Evolutionary conservation across 2,888 invertebrate genomes (phyloP).

Genomic region (Philopedon plagiatum): DNA sequence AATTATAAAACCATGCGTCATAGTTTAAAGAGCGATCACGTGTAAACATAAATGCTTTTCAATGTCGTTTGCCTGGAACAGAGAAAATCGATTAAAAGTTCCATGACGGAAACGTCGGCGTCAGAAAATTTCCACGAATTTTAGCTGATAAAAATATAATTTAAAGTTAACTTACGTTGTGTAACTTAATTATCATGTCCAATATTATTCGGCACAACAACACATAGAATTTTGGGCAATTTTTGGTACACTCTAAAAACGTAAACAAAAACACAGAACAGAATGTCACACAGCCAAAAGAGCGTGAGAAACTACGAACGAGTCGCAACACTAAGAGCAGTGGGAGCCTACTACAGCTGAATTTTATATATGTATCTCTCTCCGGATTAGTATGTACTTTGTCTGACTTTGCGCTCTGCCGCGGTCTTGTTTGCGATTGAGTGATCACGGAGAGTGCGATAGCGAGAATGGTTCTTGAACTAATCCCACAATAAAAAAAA

Average conservation of each 20-base stretch:
- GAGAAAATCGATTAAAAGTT: constrained; percentile 47
- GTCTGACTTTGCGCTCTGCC: constrained; percentile 3
- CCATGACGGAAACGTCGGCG: constrained; percentile 23
- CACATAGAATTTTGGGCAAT: constrained; percentile 11
- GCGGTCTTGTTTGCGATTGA: constrained; percentile 7
- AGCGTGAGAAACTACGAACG: constrained; percentile 42
- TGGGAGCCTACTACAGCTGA: background rate
- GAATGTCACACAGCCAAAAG: constrained; percentile 24
- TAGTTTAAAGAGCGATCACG: constrained; percentile 56
- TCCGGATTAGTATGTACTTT: background rate
- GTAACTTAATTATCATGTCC: constrained; percentile 11
- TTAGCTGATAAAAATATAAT: background rate
- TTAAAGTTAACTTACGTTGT: constrained; percentile 37
- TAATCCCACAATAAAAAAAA: background rate
- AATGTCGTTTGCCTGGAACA: constrained; percentile 43
- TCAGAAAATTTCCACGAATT: constrained; percentile 28
- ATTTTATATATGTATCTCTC: background rate
- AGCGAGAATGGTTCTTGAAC: background rate
- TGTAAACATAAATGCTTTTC: constrained; percentile 50
- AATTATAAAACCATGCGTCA: constrained; percentile 53
- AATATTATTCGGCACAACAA: background rate
- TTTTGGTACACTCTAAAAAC: background rate
- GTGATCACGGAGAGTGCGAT: background rate
- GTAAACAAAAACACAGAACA: constrained; percentile 38
- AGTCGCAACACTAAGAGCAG: too few relatives aligned